A percentile compares a stretch with the other conserved stretches of the same genome.
Conservation (phyloP, 2,797 vertebrate species). For the Hemitrygon akajei region DNA sequence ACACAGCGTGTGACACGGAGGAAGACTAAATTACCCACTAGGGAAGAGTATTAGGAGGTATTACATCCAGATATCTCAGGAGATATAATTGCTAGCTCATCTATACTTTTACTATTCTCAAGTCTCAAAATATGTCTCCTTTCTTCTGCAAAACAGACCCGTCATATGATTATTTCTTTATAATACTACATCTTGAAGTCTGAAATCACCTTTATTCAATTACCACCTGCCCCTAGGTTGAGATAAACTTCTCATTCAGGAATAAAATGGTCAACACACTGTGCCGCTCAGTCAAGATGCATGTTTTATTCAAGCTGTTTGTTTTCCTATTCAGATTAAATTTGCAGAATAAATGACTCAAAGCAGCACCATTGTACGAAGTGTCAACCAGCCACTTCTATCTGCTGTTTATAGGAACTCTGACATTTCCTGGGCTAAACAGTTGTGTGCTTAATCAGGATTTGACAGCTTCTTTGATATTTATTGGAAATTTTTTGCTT, state of each 20-base stretch:
- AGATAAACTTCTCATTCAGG: background rate
- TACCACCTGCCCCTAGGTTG: background rate
- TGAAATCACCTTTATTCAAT: slow-evolving; percentile 20
- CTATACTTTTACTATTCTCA: background rate
- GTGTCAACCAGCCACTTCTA: background rate
- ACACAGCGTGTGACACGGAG: background rate
- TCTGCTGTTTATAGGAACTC: slow-evolving; percentile 20
- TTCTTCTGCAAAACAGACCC: background rate
- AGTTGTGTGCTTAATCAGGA: slow-evolving; percentile 23
- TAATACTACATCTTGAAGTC: background rate
- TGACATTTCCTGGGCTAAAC: slow-evolving; percentile 23
- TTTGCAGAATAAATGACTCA: slow-evolving; percentile 17
- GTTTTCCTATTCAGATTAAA: background rate
- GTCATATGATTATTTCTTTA: background rate
- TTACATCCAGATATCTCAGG: background rate
- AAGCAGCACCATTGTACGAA: background rate
- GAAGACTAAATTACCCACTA: background rate
- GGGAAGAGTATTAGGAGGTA: background rate
- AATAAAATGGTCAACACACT: background rate
- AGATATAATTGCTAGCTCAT: no score
- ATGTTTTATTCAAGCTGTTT: slow-evolving; percentile 25
- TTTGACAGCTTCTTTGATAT: slow-evolving; percentile 23
- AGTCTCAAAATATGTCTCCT: background rate
- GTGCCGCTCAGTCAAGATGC: background rate
- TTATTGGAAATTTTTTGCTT: slow-evolving; percentile 15